These are phyloP conservation scores for Latrodectus elegans DNA, from an alignment of 2,888 invertebrate genomes.

Conservation along the genomic window DNA sequence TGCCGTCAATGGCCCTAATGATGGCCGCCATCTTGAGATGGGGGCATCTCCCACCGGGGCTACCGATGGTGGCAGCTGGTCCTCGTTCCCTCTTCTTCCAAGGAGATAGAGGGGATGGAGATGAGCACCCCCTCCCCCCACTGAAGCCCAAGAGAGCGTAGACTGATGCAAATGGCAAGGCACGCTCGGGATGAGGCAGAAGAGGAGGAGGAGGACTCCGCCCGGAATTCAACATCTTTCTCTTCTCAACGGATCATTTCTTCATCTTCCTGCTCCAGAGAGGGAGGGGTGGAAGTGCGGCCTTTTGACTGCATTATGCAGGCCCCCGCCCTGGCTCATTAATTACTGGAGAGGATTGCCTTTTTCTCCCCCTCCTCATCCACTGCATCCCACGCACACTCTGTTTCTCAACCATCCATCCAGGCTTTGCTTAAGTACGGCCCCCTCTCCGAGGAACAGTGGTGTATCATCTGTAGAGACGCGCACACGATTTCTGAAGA, in stretches of 20 bases:
- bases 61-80: constrained; percentile 67
- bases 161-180: constrained; percentile 63
- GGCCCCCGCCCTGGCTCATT: constrained; percentile 64
- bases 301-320: constrained; percentile 67
- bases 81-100: constrained; percentile 24
- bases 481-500: no score
- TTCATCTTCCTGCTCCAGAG: constrained; percentile 43
- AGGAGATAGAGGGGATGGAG: not conserved
- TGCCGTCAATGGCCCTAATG: constrained; percentile 69
- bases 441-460: constrained; percentile 22
- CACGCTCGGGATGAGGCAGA: not conserved
- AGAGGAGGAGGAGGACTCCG: constrained; percentile 19
- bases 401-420: constrained; percentile 22
- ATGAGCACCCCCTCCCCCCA: not conserved
- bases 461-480: not conserved
- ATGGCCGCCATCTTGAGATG: constrained; percentile 66
- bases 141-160: constrained; percentile 21
- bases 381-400: constrained; percentile 9
- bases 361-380: constrained; percentile 2
- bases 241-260: constrained; percentile 63
- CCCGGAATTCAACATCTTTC: constrained; percentile 55
- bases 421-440: constrained; percentile 24
- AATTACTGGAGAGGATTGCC: constrained; percentile 67
- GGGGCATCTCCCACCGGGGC: constrained; percentile 46
- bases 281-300: constrained; percentile 43